Percentiles rank a stretch among this genome's conserved stretches.
These are phyloP conservation scores for Sebastiscus albofasciatus DNA, from an alignment of 2,797 vertebrate species.

Conservation along the genomic window DNA sequence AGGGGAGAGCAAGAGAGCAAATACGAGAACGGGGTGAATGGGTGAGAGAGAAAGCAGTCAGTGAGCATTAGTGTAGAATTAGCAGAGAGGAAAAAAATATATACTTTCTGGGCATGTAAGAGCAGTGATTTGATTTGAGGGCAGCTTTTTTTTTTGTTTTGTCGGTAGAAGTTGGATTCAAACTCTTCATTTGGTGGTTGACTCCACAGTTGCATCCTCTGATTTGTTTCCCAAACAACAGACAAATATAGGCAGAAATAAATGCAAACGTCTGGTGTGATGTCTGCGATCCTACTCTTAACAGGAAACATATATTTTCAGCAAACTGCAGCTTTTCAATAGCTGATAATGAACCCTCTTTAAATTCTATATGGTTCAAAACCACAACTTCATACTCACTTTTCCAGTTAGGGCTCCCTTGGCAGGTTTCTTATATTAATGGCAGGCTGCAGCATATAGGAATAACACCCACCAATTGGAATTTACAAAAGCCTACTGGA, in stretches of 20 bases:
- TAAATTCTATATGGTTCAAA: constrained; percentile 59
- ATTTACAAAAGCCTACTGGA: constrained; percentile 52
- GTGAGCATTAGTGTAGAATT: constrained; percentile 53
- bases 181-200: neutral
- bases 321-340: constrained; percentile 34
- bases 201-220: neutral
- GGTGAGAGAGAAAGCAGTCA: constrained; percentile 28
- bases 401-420: constrained; percentile 42
- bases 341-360: constrained; percentile 64
- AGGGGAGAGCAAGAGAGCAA: constrained; percentile 54
- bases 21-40: constrained; percentile 46
- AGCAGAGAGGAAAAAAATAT: constrained; percentile 1
- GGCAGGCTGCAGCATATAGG: constrained; percentile 30
- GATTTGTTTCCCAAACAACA: constrained; percentile 28
- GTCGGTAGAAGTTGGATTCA: neutral
- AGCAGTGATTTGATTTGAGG: constrained; percentile 19
- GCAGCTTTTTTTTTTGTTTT: constrained; percentile 11
- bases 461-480: constrained; percentile 43
- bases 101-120: constrained; percentile 28
- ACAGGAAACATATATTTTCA: constrained; percentile 27
- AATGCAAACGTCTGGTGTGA: neutral
- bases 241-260: neutral
- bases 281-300: neutral
- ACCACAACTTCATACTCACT: constrained; percentile 60
- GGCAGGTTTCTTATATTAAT: constrained; percentile 53